A percentile compares a stretch with the other conserved stretches of the same genome.
phyloP scores from a whole-genome alignment of 2,888 invertebrate species.

The Brachylomia viminalis region DNA sequence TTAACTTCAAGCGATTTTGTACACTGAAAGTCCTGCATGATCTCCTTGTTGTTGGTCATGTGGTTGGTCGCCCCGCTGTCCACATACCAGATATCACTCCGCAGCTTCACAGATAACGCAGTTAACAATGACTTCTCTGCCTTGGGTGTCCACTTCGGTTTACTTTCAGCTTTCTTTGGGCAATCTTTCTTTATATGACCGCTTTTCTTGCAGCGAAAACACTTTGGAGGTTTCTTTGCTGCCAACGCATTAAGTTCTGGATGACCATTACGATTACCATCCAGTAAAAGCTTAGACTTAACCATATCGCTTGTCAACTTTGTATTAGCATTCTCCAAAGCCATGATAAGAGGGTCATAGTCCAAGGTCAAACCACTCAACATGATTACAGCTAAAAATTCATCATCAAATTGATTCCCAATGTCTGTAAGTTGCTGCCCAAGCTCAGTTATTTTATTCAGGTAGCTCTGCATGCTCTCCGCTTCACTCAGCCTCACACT shows the following conservation, averaged over 20 bases:
- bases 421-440: slow-evolving; percentile 8
- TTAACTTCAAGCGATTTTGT: slow-evolving; percentile 11
- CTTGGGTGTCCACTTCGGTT: background rate
- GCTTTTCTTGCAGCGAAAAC: slow-evolving; percentile 6
- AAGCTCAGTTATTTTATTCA: slow-evolving; percentile 6
- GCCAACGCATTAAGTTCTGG: background rate
- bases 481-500: slow-evolving; percentile 1
- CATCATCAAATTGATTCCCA: slow-evolving; percentile 3
- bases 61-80: background rate
- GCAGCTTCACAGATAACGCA: slow-evolving; percentile 14
- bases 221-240: background rate
- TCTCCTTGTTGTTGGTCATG: background rate
- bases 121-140: slow-evolving; percentile 9
- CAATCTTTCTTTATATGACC: slow-evolving; percentile 5
- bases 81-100: background rate
- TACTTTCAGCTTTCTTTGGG: background rate
- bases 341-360: slow-evolving; percentile 9
- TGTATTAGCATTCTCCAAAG: slow-evolving; percentile 8
- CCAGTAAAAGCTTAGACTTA: slow-evolving; percentile 5
- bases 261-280: slow-evolving; percentile 1
- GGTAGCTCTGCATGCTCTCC: slow-evolving; percentile 8
- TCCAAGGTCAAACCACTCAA: slow-evolving; percentile 7
- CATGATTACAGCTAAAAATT: slow-evolving; percentile 10
- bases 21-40: slow-evolving; percentile 8
- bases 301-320: slow-evolving; percentile 2